Percentiles rank a stretch among this genome's conserved stretches.
Evolutionary conservation across 2,113 vertebrate genomes (phyloP).

Genomic region (Xerus inauris): DNA sequence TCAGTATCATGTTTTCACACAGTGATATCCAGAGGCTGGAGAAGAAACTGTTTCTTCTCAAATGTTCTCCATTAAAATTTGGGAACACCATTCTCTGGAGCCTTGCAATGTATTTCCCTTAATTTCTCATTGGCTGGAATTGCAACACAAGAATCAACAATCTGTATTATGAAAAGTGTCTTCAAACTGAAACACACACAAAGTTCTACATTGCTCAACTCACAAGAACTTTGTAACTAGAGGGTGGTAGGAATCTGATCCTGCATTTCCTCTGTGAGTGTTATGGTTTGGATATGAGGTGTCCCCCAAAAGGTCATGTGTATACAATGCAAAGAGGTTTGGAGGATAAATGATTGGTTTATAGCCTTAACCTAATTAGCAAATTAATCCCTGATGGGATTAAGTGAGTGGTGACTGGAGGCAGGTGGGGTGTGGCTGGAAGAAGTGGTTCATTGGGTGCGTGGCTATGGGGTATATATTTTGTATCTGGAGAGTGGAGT

Average conservation of each 20-base stretch:
- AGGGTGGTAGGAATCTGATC: background rate
- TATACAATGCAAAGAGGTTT: too few species aligned
- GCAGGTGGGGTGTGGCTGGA: too few species aligned
- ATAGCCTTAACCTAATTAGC: too few species aligned
- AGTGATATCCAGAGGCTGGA: background rate
- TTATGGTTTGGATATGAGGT: too few species aligned
- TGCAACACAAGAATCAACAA: background rate
- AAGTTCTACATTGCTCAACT: background rate
- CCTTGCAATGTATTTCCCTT: background rate
- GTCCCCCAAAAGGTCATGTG: too few species aligned
- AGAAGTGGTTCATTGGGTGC: too few species aligned
- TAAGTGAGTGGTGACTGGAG: too few species aligned
- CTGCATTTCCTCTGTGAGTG: background rate
- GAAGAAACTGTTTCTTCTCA: background rate
- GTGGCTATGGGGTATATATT: too few species aligned
- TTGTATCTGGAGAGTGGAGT: too few species aligned
- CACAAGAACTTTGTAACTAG: background rate
- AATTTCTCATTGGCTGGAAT: background rate
- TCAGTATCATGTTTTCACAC: accelerated
- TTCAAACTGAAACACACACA: background rate
- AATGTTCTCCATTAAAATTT: background rate
- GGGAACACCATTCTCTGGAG: background rate
- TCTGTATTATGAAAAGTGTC: background rate
- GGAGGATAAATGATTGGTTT: too few species aligned
- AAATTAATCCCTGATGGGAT: too few species aligned